Base-by-base conservation (phyloP, 1,140 invertebrate species). In the Tetraneura akinire region DNA sequence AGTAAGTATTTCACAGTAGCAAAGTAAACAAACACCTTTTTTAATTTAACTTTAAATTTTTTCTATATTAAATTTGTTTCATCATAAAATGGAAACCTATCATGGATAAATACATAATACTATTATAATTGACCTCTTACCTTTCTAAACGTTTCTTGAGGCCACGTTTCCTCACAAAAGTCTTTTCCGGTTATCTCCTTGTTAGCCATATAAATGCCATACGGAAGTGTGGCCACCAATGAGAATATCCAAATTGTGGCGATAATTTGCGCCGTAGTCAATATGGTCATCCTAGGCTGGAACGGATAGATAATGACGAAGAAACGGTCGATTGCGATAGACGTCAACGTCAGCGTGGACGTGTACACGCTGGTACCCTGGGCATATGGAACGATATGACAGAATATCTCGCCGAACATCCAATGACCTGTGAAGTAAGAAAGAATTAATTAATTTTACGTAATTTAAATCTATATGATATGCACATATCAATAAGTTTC, bases 231-330 rank as follows among this genome's bases (percentile, higher is more conserved):
- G 0, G 96, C 90, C 0, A 94, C 85, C 37, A 97, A 86, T 0
- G 96, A 93, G 45, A 97, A 91, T 8, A 94, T 85, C 97, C 97
- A 99, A 73, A 98, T 97, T 64, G 90, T 89, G 3, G 93, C 85
- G 73, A 99, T 97, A 81, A 98, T 92, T 13, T 89, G 85, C 18
- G 96, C 87, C 84, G 96, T 96, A 0, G 92, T 92, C 76, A 88
- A 89, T 14, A 95, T 88, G 84, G 94, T 94, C 92, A 98, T 97
- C 64, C 96, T 88, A 3, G 94, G 94, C 83, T 93, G 89, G 85
- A 98, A 98, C 0, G 97, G 97, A 84, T 98, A 96, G 23, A 98
- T 94, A 84, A 99, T 99, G 29, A 98, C 96, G 84, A 97, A 93
- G 85, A 95, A 99, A 66, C 97, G 89, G 86, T 99, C 97, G 37